phyloP scores from a whole-genome alignment of 2,797 vertebrate species.

The Trachops cirrhosus region DNA sequence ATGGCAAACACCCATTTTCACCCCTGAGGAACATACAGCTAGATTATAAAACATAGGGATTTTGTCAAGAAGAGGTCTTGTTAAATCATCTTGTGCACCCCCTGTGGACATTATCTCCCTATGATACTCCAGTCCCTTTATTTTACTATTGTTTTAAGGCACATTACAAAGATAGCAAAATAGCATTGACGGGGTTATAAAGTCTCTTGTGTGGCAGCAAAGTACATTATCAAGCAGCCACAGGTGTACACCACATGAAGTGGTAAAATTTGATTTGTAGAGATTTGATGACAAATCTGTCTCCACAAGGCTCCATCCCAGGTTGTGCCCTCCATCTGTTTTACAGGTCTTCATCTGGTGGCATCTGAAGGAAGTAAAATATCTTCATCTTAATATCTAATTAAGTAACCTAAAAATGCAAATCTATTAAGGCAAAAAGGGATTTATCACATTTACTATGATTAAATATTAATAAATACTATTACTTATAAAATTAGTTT shows the following conservation, averaged over 20 bases:
- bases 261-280: conserved; percentile 69
- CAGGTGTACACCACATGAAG: conserved; percentile 58
- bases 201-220: background rate
- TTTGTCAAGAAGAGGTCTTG: conserved; percentile 62
- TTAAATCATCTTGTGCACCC: conserved; percentile 14
- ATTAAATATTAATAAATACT: background rate
- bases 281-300: conserved; percentile 59
- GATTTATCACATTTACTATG: background rate
- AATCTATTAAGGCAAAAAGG: background rate
- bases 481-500: background rate
- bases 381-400: conserved; percentile 53
- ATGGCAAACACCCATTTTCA: conserved; percentile 70
- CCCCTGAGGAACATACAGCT: conserved; percentile 58
- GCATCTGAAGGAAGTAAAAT: conserved; percentile 44
- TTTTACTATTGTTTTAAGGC: conserved; percentile 50
- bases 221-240: conserved; percentile 43
- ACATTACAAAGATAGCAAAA: conserved; percentile 38
- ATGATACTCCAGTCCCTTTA: background rate
- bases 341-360: conserved; percentile 59
- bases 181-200: background rate
- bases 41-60: conserved; percentile 76
- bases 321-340: conserved; percentile 73
- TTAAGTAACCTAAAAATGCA: conserved; percentile 22
- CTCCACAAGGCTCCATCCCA: conserved; percentile 54
- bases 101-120: background rate